These are phyloP conservation scores for Psettodes erumei DNA, from an alignment of 2,113 vertebrate species.

Conservation along the genomic window DNA sequence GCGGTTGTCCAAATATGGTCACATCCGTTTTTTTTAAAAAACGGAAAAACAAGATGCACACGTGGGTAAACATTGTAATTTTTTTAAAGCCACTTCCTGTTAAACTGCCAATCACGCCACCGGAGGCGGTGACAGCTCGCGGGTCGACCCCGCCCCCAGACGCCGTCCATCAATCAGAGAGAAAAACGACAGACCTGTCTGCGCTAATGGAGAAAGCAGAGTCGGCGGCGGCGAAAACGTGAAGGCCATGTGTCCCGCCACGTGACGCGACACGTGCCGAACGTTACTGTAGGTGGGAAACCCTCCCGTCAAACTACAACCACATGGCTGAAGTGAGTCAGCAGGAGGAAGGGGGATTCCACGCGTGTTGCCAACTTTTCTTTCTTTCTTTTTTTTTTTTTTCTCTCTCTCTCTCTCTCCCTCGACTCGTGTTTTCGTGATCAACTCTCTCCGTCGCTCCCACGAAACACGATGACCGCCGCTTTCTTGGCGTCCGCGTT, in stretches of 20 bases:
- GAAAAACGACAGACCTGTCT: not conserved
- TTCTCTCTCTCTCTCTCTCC: no score
- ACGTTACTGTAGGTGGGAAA: slow-evolving; percentile 82
- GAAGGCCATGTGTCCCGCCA: slow-evolving; percentile 34
- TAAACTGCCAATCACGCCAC: slow-evolving; percentile 9
- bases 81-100: slow-evolving; percentile 59
- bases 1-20: no score
- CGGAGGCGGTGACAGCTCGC: no score
- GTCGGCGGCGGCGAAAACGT: no score
- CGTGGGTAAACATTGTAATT: no score
- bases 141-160: no score
- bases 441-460: slow-evolving; percentile 81
- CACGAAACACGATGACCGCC: slow-evolving; percentile 83
- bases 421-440: no score
- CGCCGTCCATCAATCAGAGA: not conserved
- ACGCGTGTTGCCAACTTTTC: slow-evolving; percentile 77
- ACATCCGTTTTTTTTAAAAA: no score
- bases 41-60: no score
- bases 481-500: slow-evolving; percentile 75
- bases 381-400: no score
- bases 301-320: slow-evolving; percentile 84
- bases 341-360: slow-evolving; percentile 90
- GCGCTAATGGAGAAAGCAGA: no score
- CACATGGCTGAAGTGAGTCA: slow-evolving; percentile 91
- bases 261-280: slow-evolving; percentile 25